Evolutionary conservation across 2,888 invertebrate species (phyloP), one percentile per base, ranked within the genome.

Genomic region (Platycheirus albimanus): DNA sequence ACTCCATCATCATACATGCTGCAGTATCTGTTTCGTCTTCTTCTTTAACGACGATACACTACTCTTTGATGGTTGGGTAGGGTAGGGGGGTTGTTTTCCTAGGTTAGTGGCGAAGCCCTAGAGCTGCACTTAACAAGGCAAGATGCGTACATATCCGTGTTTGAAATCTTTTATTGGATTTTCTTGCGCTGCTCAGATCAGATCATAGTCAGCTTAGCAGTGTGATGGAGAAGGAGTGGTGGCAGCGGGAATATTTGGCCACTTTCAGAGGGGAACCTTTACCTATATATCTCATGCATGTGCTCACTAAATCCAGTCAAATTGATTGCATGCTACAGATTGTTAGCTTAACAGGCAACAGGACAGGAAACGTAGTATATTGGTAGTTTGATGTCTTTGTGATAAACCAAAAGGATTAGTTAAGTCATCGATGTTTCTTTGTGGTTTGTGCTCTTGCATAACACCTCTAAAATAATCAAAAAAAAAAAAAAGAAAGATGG

Each of bases 71-170:
- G 19, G 4, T 2, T 4, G 43, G 30, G 30, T 24, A 6, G 5
- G 10, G 49, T 11, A 19, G 19, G 36, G 54, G 54, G 54, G 36
- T 54, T 38, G 24, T 43, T 54, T 45, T 56, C 54, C 33, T 61
- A 30, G 56, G 52, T 70, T 74, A 66, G 69, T 70, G 74, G 74
- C 49, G 75, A 75, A 84, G 84, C 84, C 75, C 79, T 84, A 84
- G 84, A 74, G 79, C 79, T 74, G 79, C 79, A 79, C 84, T 75
- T 78, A 79, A 84, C 84, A 79, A 74, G 64, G 33, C 70, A 54
- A 79, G 84, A 75, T 84, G 79, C 84, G 79, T 84, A 66, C 84
- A 54, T 84, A 84, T 79, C 84, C 84, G 79, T 79, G 84, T 84
- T 84, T 84, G 75, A 70, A 56, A 79, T 84, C 79, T 84, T 75